Conservation (phyloP, 2,888 invertebrate species). For the Pterostichus madidus region DNA sequence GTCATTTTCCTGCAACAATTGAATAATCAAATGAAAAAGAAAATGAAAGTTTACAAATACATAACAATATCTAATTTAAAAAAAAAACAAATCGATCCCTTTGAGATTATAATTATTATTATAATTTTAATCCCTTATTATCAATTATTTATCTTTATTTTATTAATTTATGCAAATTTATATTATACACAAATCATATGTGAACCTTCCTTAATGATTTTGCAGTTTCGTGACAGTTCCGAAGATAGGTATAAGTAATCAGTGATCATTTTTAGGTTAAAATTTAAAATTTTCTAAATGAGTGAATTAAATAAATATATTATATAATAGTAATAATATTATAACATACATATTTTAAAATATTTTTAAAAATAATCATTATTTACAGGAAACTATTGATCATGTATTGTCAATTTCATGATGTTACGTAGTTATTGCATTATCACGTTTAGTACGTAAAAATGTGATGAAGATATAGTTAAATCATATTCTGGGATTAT, state of each 20-base stretch:
- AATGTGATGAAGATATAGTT: neutral
- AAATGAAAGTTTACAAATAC: neutral
- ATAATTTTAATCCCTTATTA: neutral
- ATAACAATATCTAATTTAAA: too few relatives aligned
- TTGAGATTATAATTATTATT: neutral
- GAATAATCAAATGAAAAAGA: neutral
- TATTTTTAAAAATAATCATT: neutral
- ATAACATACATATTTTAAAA: neutral
- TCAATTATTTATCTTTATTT: neutral
- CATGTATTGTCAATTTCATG: constrained; percentile 18
- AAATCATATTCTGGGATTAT: neutral
- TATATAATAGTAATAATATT: neutral
- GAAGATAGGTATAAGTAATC: constrained; percentile 30
- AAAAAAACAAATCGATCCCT: neutral
- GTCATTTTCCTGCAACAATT: constrained; percentile 19
- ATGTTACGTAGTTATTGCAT: constrained; percentile 27
- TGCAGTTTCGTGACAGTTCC: constrained; percentile 36
- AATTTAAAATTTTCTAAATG: constrained; percentile 24
- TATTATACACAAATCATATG: neutral
- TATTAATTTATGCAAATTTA: constrained; percentile 1
- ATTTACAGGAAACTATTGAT: constrained; percentile 30
- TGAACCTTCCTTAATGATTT: constrained; percentile 19
- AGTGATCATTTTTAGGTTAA: constrained; percentile 44
- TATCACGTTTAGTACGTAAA: constrained; percentile 35
- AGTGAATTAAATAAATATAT: neutral